Base-by-base conservation (phyloP, 2,113 vertebrate species). In the Mohoua ochrocephala region DNA sequence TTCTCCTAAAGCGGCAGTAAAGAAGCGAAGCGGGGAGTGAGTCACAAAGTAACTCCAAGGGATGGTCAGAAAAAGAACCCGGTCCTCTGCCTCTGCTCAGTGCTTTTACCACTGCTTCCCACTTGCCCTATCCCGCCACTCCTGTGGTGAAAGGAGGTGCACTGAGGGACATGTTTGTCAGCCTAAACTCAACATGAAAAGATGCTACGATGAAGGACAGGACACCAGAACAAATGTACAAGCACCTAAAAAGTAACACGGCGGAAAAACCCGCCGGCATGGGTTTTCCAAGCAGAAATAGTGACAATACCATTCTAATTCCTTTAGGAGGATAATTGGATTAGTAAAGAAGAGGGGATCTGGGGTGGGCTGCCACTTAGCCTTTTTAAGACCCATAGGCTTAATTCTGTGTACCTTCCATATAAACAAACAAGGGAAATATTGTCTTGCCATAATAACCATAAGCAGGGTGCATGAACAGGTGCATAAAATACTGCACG, bases 151-250 rank as follows among this genome's bases (percentile, higher is more conserved):
- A 49, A 70, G 47, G 37, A 35, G 15, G 19, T 41, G 8, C 3
- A 1, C 45, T 13, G 23, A 42, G 14, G 24, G 6, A 42, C 3
- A 5, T 0, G 0, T 4, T 60, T 26, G 11, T 30, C 2, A 3
- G 23, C 54, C 18, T 42, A 45, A 68, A 30, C 27, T 50, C 47
- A 37, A 22, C 13, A 3, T 7, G 14, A 33, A 68, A 63, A 52
- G 47, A 50, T 28, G 24, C 33, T 9, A 9, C 27, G 21, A 13
- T 22, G 27, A 77, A 15, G 27, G 7, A 53, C 1, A 5, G 53
- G 52, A 35, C 50, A 57, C 9, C 35, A 56, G 49, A 56, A 57
- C 16, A 70, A 57, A 31, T 3, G 4, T 13, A 56, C 27, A 23
- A 69, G 65, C 24, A 49, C 41, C 37, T 68, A 12, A 39, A 24